Evolutionary conservation across 2,113 vertebrate species (phyloP), one percentile per base, ranked within the genome.

Genomic region (Brachionichthys hirsutus): DNA sequence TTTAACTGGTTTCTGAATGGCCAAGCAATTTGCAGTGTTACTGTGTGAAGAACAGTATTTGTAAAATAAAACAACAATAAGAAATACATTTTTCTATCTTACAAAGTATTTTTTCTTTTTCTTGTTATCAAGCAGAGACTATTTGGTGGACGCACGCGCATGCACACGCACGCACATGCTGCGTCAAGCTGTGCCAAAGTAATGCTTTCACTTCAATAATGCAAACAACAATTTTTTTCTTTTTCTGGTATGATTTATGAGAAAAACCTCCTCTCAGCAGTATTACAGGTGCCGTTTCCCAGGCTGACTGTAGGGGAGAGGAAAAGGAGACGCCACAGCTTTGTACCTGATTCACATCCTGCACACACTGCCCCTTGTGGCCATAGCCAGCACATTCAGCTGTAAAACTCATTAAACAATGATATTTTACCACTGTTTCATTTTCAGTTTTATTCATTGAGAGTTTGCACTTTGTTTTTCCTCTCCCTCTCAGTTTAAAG

Each of bases 161-260:
- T 60, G 53, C 53, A 54, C 10, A 10, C 55, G 55, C 54, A 20
- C 50, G 64, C 67, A 53, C 35, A 14, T 9, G 1, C 66, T 57
- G 61, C 70, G 74, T 75, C 79, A 74, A 88, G 81, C 85, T 86
- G 82, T 85, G 78, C 68, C 72, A 73, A 82, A 70, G 77, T 73
- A 81, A 81, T 77, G 68, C 62, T 70, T 84, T 83, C 54, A 60
- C 71, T 80, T 88, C 74, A 81, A 77, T 83, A 80, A 78, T 89
- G 93, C 91, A 89, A 89, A 94, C 90, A 91, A 89, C 70, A 79
- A 87, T 85, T 80, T 94, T 93, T 93, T 89, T 88, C 85, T 78
- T 74, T 88, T 84, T 75, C 71, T 84, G 80, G 82, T 60, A 92
- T 94, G 94, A 95, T 96, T 97, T 94, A 95, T 95, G 90, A 87